A percentile compares a stretch with the other conserved stretches of the same genome.
These are phyloP conservation scores for Malacosoma neustria DNA, from an alignment of 2,888 invertebrate genomes.

Conservation along the genomic window DNA sequence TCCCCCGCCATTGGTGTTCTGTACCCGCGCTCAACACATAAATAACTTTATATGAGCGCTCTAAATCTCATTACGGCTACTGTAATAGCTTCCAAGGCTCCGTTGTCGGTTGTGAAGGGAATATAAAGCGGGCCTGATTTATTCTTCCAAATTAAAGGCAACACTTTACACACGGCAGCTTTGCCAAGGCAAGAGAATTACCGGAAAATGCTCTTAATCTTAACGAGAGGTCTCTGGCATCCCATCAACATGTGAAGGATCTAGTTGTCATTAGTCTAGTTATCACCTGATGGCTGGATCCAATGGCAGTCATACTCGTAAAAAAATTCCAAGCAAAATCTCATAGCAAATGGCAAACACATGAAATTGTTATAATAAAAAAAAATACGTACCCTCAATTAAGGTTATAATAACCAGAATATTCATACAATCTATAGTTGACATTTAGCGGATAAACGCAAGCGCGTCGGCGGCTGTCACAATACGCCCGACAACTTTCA, in stretches of 20 bases:
- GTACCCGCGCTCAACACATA: conserved; percentile 50
- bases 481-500: not conserved
- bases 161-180: conserved; percentile 14
- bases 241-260: too few species aligned
- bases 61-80: conserved; percentile 67
- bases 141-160: conserved; percentile 48
- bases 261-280: too few species aligned
- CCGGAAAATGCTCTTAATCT: not conserved
- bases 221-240: too few species aligned
- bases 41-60: conserved; percentile 69
- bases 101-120: conserved; percentile 60
- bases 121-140: conserved; percentile 64
- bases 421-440: too few species aligned
- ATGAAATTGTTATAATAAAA: too few species aligned
- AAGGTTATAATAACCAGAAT: too few species aligned
- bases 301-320: too few species aligned
- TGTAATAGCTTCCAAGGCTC: conserved; percentile 65
- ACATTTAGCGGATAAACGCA: not conserved
- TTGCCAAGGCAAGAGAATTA: not conserved
- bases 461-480: not conserved
- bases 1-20: conserved; percentile 17
- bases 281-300: too few species aligned
- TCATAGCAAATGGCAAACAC: too few species aligned
- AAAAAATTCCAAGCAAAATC: too few species aligned
- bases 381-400: too few species aligned